Evolutionary conservation across 2,113 vertebrate species (phyloP), one percentile per base, ranked within the genome.

Genomic region (Xenopus laevis): DNA sequence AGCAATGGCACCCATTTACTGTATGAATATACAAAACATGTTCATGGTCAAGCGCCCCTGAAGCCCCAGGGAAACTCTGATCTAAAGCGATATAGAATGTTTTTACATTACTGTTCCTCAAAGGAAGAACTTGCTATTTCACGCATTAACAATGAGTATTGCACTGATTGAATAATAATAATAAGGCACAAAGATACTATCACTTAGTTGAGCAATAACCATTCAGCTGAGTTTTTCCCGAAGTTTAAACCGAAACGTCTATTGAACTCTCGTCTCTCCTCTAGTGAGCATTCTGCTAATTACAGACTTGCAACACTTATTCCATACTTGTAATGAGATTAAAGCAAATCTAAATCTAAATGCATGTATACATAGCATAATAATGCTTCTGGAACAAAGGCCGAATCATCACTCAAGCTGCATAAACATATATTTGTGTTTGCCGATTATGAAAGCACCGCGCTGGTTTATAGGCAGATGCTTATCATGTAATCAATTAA

Each of bases 401-500:
- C 2, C 23, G 16, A 44, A 62, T 76, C 74, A 70, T 9, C 45
- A 13, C 21, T 60, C 66, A 27, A 16, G 10, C 53, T 69, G 27
- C 65, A 68, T 69, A 76, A 64, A 76, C 62, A 69, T 70, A 77
- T 70, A 77, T 77, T 70, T 77, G 66, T 77, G 45, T 53, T 57
- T 53, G 66, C 62, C 66, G 68, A 52, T 74, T 74, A 74, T 46
- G 9, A 63, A 23, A 47, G 13, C 52, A 8, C 63, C 21, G 12
- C 10, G 45, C 61, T 16, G 59, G 46, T 70, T 77, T 77, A 77
- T 77, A 77, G 74, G 59, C 66, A 69, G 74, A 77, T 77, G 66
- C 74, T 70, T 69, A 70, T 77, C 74, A 70, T 77, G 66, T 70
- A 69, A 70, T 77, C 74, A 77, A 77, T 77, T 75, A 75, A 75